Conservation (phyloP, 37 sponge, comb jelly and placozoan species). For the Diacarnus erythraeanus region DNA sequence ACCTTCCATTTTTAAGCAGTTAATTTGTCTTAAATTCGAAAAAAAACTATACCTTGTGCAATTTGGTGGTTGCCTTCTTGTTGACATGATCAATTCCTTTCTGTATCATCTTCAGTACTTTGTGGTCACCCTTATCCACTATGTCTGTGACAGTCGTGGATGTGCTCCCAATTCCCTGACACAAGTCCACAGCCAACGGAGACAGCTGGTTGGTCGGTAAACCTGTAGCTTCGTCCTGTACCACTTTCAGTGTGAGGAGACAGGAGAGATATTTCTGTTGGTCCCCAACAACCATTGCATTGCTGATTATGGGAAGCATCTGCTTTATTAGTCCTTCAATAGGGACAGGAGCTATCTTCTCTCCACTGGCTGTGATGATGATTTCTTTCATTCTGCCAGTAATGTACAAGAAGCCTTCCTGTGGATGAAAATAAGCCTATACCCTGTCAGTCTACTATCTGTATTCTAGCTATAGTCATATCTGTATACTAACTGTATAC, state of each 20-base stretch:
- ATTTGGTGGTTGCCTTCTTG: slow-evolving; percentile 42
- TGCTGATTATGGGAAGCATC: slow-evolving; percentile 75
- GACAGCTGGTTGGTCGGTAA: slow-evolving; percentile 53
- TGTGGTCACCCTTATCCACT: slow-evolving; percentile 41
- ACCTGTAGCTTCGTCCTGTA: slow-evolving; percentile 25
- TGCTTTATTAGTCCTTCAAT: slow-evolving; percentile 75
- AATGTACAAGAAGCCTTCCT: slow-evolving; percentile 68
- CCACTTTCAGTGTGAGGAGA: slow-evolving; percentile 71
- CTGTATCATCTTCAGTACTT: slow-evolving; percentile 77
- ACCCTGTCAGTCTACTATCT: too few relatives aligned
- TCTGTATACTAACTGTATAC: too few relatives aligned
- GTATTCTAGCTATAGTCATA: too few relatives aligned
- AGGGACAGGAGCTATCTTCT: slow-evolving; percentile 87
- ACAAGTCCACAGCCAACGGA: slow-evolving; percentile 25
- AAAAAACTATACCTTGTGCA: slow-evolving; percentile 48
- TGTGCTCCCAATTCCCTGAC: slow-evolving; percentile 48
- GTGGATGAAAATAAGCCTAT: neutral
- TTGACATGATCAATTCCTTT: slow-evolving; percentile 74
- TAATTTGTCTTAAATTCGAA: neutral
- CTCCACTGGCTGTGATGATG: slow-evolving; percentile 70
- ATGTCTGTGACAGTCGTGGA: slow-evolving; percentile 68
- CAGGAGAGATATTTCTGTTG: slow-evolving; percentile 66
- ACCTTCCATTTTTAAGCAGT: neutral
- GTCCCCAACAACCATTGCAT: slow-evolving; percentile 82
- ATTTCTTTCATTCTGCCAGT: slow-evolving; percentile 74